A percentile compares a stretch with the other conserved stretches of the same genome.
Conservation (phyloP, 2,888 invertebrate species). For the Ctenicera cuprea region DNA sequence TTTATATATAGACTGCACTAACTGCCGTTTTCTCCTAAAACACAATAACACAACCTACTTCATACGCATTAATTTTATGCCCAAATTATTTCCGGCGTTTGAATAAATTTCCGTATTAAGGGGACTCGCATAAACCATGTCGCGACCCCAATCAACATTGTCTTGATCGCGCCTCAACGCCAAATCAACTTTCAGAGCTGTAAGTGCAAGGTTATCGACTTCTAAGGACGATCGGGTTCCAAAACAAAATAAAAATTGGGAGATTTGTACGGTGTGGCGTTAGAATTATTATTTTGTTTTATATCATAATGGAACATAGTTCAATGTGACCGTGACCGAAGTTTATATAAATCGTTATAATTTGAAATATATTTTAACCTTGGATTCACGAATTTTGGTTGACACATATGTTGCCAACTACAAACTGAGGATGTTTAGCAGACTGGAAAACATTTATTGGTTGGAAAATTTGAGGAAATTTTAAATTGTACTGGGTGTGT, state of each 20-base stretch:
- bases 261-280: neutral
- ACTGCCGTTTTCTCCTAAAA: conserved; percentile 39
- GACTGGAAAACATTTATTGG: too few relatives aligned
- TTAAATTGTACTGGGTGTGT: too few relatives aligned
- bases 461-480: too few relatives aligned
- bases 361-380: too few relatives aligned
- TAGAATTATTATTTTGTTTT: neutral
- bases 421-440: too few relatives aligned
- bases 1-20: conserved; percentile 51
- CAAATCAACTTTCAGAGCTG: conserved; percentile 9
- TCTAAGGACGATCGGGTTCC: conserved; percentile 5
- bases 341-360: too few relatives aligned
- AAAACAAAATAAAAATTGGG: neutral
- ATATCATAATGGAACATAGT: too few relatives aligned
- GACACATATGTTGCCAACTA: too few relatives aligned
- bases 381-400: too few relatives aligned
- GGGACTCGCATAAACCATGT: neutral
- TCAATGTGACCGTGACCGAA: too few relatives aligned
- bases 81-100: conserved; percentile 35
- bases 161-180: neutral
- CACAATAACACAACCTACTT: conserved; percentile 35
- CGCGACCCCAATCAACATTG: conserved; percentile 7
- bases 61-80: conserved; percentile 36
- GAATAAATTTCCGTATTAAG: conserved; percentile 10
- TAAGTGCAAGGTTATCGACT: conserved; percentile 18